phyloP scores from a whole-genome alignment of 2,797 vertebrate species.

The Taeniopygia guttata region DNA sequence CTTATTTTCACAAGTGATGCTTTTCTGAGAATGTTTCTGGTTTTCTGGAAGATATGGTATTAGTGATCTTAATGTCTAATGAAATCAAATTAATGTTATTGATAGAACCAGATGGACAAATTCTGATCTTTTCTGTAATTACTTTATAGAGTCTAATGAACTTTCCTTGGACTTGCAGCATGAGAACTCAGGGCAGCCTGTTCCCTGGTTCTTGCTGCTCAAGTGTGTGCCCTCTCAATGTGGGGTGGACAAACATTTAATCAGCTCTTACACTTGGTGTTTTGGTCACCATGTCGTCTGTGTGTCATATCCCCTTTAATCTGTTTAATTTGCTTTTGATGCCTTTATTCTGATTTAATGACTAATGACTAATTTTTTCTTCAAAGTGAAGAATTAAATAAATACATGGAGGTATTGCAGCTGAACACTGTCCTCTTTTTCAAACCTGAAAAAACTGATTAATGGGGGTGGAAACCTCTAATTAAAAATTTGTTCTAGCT shows the following conservation, averaged over 20 bases:
- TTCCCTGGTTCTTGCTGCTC: neutral
- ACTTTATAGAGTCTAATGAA: neutral
- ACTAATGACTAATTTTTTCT: constrained; percentile 5
- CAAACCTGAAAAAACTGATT: neutral
- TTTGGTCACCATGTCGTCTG: neutral
- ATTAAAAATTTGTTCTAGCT: neutral
- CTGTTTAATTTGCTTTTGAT: neutral
- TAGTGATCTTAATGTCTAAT: neutral
- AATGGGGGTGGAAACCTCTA: neutral
- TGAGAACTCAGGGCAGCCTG: neutral
- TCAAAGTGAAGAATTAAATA: neutral
- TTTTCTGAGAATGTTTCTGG: neutral
- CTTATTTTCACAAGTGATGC: neutral
- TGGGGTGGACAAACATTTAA: neutral
- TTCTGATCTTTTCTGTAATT: constrained; percentile 17
- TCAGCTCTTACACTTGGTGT: neutral
- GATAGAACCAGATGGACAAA: constrained; percentile 5
- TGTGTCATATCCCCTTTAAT: neutral
- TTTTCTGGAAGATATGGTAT: neutral
- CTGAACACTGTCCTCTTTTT: neutral
- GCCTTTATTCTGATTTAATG: constrained; percentile 1
- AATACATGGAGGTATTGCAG: neutral
- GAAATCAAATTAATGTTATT: neutral
- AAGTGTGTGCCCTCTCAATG: neutral
- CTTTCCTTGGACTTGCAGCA: constrained; percentile 12